Evolutionary conservation across 2,888 invertebrate genomes (phyloP).

Genomic region (Nomada fabriciana): DNA sequence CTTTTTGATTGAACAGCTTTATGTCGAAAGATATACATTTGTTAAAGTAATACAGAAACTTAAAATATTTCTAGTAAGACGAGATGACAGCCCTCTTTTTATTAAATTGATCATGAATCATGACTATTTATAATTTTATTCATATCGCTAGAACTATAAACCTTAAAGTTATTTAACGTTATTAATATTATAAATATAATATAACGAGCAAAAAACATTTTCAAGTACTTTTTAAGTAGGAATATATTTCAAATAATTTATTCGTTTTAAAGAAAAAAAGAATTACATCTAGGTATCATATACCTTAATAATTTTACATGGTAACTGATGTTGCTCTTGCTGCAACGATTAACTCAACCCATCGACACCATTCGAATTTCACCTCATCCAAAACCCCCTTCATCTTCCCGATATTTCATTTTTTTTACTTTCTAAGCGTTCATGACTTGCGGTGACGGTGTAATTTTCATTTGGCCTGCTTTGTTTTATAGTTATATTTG

Average conservation of each 20-base stretch:
- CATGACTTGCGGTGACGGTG: constrained; percentile 76
- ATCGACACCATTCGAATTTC: constrained; percentile 58
- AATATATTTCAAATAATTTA: constrained; percentile 12
- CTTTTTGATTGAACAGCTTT: not conserved
- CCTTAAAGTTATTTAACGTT: constrained; percentile 2
- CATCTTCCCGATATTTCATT: constrained; percentile 61
- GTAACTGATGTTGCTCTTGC: constrained; percentile 36
- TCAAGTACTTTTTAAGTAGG: constrained; percentile 3
- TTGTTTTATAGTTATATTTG: constrained; percentile 66
- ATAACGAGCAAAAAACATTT: not conserved
- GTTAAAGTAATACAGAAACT: not conserved
- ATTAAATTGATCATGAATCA: constrained; percentile 3
- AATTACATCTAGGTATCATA: constrained; percentile 13
- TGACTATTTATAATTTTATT: constrained; percentile 3
- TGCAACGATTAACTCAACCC: constrained; percentile 64
- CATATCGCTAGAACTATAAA: constrained; percentile 15
- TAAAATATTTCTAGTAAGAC: constrained; percentile 20
- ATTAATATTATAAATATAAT: not conserved
- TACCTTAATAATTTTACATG: constrained; percentile 19
- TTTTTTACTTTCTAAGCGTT: constrained; percentile 71
- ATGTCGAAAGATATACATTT: not conserved
- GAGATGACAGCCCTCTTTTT: constrained; percentile 35
- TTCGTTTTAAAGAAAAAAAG: constrained; percentile 12
- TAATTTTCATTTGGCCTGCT: constrained; percentile 71
- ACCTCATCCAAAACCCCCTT: constrained; percentile 52